Conservation (phyloP, 2,797 vertebrate species). For the Peromyscus aztecus region DNA sequence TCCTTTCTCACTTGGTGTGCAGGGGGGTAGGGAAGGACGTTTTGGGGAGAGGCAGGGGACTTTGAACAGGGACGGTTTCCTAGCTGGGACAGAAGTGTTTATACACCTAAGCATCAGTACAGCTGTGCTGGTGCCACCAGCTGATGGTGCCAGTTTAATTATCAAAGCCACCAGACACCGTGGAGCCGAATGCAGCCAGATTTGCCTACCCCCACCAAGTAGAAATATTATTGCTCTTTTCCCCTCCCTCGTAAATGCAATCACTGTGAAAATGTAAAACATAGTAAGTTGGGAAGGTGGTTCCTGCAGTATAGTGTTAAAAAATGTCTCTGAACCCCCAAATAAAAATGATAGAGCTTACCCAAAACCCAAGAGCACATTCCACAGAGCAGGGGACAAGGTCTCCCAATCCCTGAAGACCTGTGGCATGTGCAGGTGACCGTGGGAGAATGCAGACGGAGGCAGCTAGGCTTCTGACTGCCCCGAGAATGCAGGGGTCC, state of each 20-base stretch:
- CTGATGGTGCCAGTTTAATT: not conserved
- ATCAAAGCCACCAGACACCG: not conserved
- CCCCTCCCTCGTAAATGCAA: not conserved
- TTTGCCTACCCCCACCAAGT: not conserved
- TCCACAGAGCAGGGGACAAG: not conserved
- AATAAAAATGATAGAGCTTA: not conserved
- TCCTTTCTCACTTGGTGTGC: not conserved
- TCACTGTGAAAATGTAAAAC: conserved; percentile 34
- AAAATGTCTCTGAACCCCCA: not conserved
- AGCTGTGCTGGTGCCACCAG: not conserved
- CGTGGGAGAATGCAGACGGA: not conserved
- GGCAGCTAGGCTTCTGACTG: not conserved
- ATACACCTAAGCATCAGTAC: not conserved
- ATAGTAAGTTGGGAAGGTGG: not conserved
- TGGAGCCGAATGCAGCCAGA: conserved; percentile 3
- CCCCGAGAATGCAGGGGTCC: not conserved
- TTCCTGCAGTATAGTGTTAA: not conserved
- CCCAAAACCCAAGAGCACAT: not conserved
- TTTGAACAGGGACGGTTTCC: not conserved
- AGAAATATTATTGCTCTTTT: not conserved
- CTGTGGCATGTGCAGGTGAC: not conserved
- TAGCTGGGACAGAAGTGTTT: not conserved
- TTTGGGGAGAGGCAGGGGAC: not conserved
- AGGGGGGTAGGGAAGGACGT: not conserved
- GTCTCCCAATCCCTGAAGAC: not conserved